Percentiles rank a stretch among this genome's conserved stretches.
These are phyloP conservation scores for Ochotona princeps DNA, from an alignment of 2,113 vertebrate genomes.

Conservation along the genomic window DNA sequence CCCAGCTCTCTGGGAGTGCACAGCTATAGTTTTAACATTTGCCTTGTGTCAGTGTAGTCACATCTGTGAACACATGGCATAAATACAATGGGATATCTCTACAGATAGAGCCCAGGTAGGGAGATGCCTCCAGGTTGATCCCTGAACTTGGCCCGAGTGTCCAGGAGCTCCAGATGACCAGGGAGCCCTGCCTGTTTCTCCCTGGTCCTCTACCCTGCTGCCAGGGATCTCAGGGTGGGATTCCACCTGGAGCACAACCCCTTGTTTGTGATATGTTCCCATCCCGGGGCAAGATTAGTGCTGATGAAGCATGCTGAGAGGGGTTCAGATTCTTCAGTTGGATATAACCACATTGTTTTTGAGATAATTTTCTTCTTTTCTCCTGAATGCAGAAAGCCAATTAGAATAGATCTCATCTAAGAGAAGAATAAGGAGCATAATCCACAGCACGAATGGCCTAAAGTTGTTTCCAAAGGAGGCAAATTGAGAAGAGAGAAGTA, in stretches of 20 bases:
- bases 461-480: conserved; percentile 39
- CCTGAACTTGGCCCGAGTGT: neutral
- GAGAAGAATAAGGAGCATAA: neutral
- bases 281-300: neutral
- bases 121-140: neutral
- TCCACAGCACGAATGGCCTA: neutral
- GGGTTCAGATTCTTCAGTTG: neutral
- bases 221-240: neutral
- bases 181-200: neutral
- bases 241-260: no score
- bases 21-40: accelerated
- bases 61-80: neutral
- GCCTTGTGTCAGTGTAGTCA: neutral
- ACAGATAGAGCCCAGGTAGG: neutral
- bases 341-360: neutral
- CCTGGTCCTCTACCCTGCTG: accelerated
- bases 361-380: neutral
- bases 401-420: conserved; percentile 31
- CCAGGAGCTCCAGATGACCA: neutral
- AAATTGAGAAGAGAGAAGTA: neutral
- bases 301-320: neutral
- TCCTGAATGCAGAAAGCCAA: conserved; percentile 52
- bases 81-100: neutral
- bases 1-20: neutral
- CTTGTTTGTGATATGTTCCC: neutral